phyloP scores from a whole-genome alignment of 2,113 vertebrate genomes.

The Dipodomys spectabilis region DNA sequence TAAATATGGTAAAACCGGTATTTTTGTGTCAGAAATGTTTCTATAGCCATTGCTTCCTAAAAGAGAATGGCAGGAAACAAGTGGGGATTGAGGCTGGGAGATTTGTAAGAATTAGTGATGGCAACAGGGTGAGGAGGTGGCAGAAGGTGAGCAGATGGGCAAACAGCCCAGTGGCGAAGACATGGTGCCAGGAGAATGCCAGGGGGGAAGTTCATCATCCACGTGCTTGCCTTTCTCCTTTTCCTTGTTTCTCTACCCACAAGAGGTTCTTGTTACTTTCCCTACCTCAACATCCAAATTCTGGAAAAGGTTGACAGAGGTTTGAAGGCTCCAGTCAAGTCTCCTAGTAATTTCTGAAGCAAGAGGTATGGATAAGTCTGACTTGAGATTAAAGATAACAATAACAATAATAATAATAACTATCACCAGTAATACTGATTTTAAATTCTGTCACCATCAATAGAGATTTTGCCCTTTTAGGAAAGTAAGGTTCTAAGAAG shows the following conservation, averaged over 20 bases:
- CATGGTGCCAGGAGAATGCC: too few relatives aligned
- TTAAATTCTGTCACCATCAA: neutral
- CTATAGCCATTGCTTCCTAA: neutral
- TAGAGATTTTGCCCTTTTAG: neutral
- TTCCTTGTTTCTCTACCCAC: neutral
- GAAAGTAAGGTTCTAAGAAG: neutral
- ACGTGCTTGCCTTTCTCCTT: neutral
- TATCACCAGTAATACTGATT: neutral
- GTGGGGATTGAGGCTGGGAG: too few relatives aligned
- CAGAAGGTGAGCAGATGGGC: neutral
- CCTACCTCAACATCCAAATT: neutral
- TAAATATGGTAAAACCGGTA: neutral
- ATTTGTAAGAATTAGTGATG: neutral
- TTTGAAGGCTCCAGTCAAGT: neutral
- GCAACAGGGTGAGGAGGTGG: neutral
- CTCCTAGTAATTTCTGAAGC: neutral
- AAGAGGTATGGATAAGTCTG: neutral
- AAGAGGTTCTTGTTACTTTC: neutral
- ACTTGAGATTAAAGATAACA: neutral
- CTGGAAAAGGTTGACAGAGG: neutral
- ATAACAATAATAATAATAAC: neutral
- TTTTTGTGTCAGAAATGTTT: neutral
- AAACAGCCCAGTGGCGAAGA: neutral
- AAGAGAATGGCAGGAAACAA: neutral
- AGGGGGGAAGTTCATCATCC: rapidly evolving